A percentile compares a stretch with the other conserved stretches of the same genome.
Conservation (phyloP, 2,113 vertebrate species). For the Equus quagga region DNA sequence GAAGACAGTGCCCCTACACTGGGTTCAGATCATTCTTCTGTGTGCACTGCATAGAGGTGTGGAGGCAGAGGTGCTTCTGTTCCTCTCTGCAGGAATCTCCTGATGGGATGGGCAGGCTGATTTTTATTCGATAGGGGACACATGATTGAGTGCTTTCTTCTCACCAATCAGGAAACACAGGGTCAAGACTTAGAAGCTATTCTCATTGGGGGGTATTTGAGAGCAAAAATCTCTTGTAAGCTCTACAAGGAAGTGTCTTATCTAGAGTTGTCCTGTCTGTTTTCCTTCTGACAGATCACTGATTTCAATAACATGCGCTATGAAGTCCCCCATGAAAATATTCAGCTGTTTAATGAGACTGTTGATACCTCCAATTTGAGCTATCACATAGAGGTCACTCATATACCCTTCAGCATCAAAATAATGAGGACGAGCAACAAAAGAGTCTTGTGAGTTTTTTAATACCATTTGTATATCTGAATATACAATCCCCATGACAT, state of each 20-base stretch:
- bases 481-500: background rate
- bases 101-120: background rate
- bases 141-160: background rate
- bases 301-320: constrained; percentile 41
- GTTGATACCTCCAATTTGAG: background rate
- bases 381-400: background rate
- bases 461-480: background rate
- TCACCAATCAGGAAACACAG: background rate
- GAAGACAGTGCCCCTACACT: background rate
- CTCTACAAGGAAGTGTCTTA: background rate
- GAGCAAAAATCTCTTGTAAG: background rate
- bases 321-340: constrained; percentile 65
- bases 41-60: background rate
- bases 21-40: no score
- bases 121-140: background rate
- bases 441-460: constrained; percentile 75
- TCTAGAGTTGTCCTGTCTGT: background rate
- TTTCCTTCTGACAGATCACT: constrained; percentile 69
- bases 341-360: background rate
- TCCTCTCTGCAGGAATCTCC: background rate
- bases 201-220: background rate
- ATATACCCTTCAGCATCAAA: constrained; percentile 72
- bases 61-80: background rate
- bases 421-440: constrained; percentile 63
- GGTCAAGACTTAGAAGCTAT: background rate